phyloP scores from a whole-genome alignment of 2,113 vertebrate genomes.

The Epinephelus moara region DNA sequence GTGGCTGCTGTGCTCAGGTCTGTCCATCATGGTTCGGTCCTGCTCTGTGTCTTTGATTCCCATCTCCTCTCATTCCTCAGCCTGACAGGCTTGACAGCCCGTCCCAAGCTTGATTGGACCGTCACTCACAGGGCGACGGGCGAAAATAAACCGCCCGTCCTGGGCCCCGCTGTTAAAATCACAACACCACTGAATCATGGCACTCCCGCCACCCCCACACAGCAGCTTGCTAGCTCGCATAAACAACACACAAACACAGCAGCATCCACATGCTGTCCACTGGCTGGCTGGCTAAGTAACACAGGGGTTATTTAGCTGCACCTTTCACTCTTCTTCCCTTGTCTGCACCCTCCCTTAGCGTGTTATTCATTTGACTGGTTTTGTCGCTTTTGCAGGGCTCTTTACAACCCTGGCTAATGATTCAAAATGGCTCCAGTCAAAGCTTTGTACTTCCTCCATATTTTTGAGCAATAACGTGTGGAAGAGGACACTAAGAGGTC shows the following conservation, averaged over 20 bases:
- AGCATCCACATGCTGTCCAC: slow-evolving; percentile 18
- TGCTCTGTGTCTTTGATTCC: slow-evolving; percentile 71
- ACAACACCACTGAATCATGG: slow-evolving; percentile 63
- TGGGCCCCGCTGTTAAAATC: slow-evolving; percentile 65
- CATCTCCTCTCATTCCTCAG: slow-evolving; percentile 78
- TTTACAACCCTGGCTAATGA: slow-evolving; percentile 73
- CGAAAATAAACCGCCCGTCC: slow-evolving; percentile 68
- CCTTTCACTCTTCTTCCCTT: slow-evolving; percentile 13
- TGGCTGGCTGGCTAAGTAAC: background rate
- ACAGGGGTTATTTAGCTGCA: background rate
- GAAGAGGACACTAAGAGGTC: too few species aligned
- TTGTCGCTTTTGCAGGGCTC: slow-evolving; percentile 53
- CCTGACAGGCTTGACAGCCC: slow-evolving; percentile 73
- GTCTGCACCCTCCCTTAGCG: slow-evolving; percentile 16
- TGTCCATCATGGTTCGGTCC: slow-evolving; percentile 74
- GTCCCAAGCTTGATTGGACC: slow-evolving; percentile 73
- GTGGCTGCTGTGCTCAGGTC: slow-evolving; percentile 51
- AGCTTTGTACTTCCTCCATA: slow-evolving; percentile 7
- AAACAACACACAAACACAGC: slow-evolving; percentile 39
- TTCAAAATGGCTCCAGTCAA: slow-evolving; percentile 68
- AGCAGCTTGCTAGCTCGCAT: background rate
- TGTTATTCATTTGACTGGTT: slow-evolving; percentile 54
- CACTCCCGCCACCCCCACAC: slow-evolving; percentile 22
- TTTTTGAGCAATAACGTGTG: too few species aligned
- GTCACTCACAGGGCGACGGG: slow-evolving; percentile 70